Evolutionary conservation across 2,113 vertebrate genomes (phyloP), one percentile per base, ranked within the genome.

Genomic region (Paramormyrops kingsleyae): DNA sequence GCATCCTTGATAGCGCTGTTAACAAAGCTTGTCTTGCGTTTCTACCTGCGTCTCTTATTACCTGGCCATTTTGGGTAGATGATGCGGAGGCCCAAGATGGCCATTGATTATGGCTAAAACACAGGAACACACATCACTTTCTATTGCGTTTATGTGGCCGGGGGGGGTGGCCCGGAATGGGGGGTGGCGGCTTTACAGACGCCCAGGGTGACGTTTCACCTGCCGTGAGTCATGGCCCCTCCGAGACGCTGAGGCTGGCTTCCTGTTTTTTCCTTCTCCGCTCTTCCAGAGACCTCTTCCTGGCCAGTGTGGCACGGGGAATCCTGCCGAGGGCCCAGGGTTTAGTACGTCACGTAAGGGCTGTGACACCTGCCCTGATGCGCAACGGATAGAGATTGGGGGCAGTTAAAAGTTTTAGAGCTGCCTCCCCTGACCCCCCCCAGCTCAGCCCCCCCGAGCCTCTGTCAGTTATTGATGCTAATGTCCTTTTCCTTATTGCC

Each of bases 121-220:
- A n/a, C 17, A n/a, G 86, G 59, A 90, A 70, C 90, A 35, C 87
- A 77, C 88, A 24, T 35, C 66, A 91, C 88, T 91, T 89, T 92
- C 91, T 92, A 93, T 92, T 93, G 92, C 94, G 94, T 96, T 95
- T 95, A 96, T 96, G 94, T 92, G 94, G 92, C 94, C 93, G 94
- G 94, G 93, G 95, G 94, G 94, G 95, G 95, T 95, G 94, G 94
- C 95, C 95, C 92, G 92, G 93, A 92, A 92, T 91, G 90, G 93
- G 93, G 93, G 92, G 93, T 56, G 91, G 84, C 90, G 91, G 53
- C 53, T 8, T 59, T 24, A 56, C 19, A 59, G 24, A 62, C 92
- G 92, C 89, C 94, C 94, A 94, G 93, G 94, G 94, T 95, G 96
- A 96, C 95, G 94, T 95, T 95, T 96, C 94, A 95, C 95, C 96